Percentiles rank a stretch among this genome's conserved stretches.
phyloP scores from a whole-genome alignment of 2,888 invertebrate species.

The Scaeva pyrastri region DNA sequence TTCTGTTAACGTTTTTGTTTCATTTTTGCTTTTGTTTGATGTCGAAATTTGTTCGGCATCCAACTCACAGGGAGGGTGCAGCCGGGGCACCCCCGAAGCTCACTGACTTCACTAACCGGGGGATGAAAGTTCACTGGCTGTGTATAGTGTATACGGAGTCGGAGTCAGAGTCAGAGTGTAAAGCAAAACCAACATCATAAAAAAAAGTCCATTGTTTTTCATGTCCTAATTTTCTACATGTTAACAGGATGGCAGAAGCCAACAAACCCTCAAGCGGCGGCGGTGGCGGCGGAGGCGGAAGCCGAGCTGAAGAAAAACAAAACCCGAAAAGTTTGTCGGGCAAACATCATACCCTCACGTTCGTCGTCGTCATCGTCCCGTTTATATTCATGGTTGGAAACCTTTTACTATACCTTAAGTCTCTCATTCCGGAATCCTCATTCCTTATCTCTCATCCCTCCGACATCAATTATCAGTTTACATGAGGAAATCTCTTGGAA shows the following conservation, averaged over 20 bases:
- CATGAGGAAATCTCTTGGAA: conserved; percentile 71
- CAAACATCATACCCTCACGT: background rate
- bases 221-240: conserved; percentile 60
- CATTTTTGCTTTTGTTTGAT: background rate
- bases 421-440: background rate
- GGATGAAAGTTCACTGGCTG: conserved; percentile 64
- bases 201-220: conserved; percentile 55
- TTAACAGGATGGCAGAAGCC: conserved; percentile 18
- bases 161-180: conserved; percentile 6
- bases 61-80: background rate
- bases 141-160: background rate
- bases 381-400: background rate
- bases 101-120: conserved; percentile 53
- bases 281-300: too few species aligned
- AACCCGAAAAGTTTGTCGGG: conserved; percentile 56
- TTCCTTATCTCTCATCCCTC: background rate
- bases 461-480: conserved; percentile 69
- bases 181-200: background rate
- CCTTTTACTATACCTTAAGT: background rate
- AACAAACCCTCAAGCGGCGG: background rate
- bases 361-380: background rate
- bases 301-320: conserved; percentile 31
- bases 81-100: conserved; percentile 14
- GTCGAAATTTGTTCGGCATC: background rate
- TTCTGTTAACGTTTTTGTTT: conserved; percentile 17